A percentile compares a stretch with the other conserved stretches of the same genome.
Conservation (phyloP, 2,888 invertebrate species). For the Lathronympha strigana region DNA sequence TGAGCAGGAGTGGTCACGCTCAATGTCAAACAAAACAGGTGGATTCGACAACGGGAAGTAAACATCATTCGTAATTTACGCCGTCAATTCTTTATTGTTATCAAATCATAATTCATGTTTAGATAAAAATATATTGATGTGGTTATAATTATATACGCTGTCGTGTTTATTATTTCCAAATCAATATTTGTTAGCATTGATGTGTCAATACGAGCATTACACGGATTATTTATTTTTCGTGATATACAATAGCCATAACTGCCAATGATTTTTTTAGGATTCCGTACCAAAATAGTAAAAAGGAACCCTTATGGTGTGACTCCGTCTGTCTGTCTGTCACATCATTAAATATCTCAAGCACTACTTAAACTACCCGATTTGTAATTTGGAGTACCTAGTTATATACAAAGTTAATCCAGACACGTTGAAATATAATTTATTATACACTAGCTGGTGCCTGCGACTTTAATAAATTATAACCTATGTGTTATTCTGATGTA, state of each 20-base stretch:
- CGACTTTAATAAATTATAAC: no score
- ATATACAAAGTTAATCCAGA: no score
- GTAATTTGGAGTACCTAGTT: no score
- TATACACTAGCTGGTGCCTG: no score
- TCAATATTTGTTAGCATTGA: not conserved
- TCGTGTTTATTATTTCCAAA: not conserved
- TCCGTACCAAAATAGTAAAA: no score
- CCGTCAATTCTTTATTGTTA: slow-evolving; percentile 27
- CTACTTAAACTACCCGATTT: no score
- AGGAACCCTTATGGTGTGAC: no score
- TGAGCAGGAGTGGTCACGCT: slow-evolving; percentile 32
- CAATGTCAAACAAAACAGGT: slow-evolving; percentile 64
- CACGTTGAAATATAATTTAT: no score
- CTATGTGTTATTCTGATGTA: no score
- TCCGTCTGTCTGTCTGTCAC: no score
- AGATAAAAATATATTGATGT: slow-evolving; percentile 7
- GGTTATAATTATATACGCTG: slow-evolving; percentile 10
- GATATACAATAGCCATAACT: not conserved
- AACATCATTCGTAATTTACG: slow-evolving; percentile 34
- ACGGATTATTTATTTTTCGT: not conserved
- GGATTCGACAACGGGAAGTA: slow-evolving; percentile 46
- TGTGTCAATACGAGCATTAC: no score
- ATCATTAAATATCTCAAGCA: no score
- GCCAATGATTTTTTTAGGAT: not conserved
- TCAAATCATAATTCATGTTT: slow-evolving; percentile 35